phyloP scores from a whole-genome alignment of 2,888 invertebrate genomes.

The Seladonia tumulorum region DNA sequence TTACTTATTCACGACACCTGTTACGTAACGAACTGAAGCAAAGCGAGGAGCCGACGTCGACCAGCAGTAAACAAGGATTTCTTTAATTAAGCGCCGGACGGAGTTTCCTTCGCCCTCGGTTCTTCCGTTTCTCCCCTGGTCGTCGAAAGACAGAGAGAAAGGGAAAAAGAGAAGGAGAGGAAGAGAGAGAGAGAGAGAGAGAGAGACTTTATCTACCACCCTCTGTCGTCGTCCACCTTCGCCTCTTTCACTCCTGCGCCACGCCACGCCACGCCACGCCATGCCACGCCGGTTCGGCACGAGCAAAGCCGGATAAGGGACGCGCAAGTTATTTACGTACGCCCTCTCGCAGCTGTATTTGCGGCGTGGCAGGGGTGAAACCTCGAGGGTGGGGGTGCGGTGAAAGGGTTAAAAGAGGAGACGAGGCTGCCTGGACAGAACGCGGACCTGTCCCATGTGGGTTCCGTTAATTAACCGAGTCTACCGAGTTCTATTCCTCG shows the following conservation, averaged over 20 bases:
- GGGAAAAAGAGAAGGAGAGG: background rate
- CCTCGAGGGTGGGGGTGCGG: constrained; percentile 41
- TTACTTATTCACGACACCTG: constrained; percentile 69
- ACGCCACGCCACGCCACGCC: background rate
- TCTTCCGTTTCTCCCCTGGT: constrained; percentile 6
- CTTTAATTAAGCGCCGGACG: constrained; percentile 68
- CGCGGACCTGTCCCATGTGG: constrained; percentile 79
- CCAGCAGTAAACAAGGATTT: constrained; percentile 68
- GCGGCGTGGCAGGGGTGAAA: constrained; percentile 39
- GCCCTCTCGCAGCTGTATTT: constrained; percentile 53
- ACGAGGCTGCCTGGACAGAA: constrained; percentile 65
- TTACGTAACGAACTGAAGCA: constrained; percentile 56
- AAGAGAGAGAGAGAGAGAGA: background rate
- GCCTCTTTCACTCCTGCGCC: constrained; percentile 28
- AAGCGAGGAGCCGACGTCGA: constrained; percentile 41
- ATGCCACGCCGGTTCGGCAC: constrained; percentile 36
- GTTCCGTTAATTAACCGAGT: constrained; percentile 82
- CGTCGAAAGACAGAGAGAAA: background rate
- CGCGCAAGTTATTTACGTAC: constrained; percentile 62
- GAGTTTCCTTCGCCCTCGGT: constrained; percentile 32
- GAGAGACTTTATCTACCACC: constrained; percentile 65
- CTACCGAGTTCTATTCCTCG: constrained; percentile 75
- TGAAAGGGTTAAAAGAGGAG: constrained; percentile 54
- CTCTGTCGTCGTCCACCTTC: constrained; percentile 45
- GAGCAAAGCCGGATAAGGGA: constrained; percentile 54